Percentiles rank a stretch among this genome's conserved stretches.
phyloP scores from a whole-genome alignment of 2,888 invertebrate genomes.

The Corythucha ciliata region DNA sequence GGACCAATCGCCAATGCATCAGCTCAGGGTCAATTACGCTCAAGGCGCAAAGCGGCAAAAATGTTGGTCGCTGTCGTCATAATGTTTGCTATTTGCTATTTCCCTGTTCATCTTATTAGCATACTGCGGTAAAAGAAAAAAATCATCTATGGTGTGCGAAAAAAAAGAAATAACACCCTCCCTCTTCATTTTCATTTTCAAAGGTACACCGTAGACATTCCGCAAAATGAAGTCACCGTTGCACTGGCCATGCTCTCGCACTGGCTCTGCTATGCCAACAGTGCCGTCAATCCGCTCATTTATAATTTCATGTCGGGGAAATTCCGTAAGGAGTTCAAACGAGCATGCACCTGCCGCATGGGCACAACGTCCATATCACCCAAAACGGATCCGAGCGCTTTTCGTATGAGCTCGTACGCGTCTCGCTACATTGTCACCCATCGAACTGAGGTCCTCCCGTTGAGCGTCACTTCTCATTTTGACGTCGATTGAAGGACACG shows the following conservation, averaged over 20 bases:
- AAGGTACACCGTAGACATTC: conserved; percentile 55
- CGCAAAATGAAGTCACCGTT: conserved; percentile 55
- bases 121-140: conserved; percentile 55
- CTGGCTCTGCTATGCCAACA: conserved; percentile 87
- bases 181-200: background rate
- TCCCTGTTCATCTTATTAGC: conserved; percentile 78
- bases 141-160: background rate
- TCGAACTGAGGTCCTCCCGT: conserved; percentile 30
- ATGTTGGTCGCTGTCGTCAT: conserved; percentile 87
- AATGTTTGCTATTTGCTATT: conserved; percentile 84
- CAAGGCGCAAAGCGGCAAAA: conserved; percentile 76
- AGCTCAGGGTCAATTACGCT: conserved; percentile 66
- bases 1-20: conserved; percentile 48
- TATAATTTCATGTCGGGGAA: conserved; percentile 96
- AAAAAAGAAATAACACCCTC: background rate
- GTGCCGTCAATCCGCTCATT: conserved; percentile 85
- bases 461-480: conserved; percentile 26
- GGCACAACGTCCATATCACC: conserved; percentile 11
- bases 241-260: conserved; percentile 66
- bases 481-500: conserved; percentile 25
- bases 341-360: conserved; percentile 40
- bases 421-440: conserved; percentile 26
- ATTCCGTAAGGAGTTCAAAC: conserved; percentile 44
- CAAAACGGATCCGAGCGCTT: conserved; percentile 17
- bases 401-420: conserved; percentile 27